phyloP scores from a whole-genome alignment of 2,888 invertebrate species.

The Drosophila acutilabella region DNA sequence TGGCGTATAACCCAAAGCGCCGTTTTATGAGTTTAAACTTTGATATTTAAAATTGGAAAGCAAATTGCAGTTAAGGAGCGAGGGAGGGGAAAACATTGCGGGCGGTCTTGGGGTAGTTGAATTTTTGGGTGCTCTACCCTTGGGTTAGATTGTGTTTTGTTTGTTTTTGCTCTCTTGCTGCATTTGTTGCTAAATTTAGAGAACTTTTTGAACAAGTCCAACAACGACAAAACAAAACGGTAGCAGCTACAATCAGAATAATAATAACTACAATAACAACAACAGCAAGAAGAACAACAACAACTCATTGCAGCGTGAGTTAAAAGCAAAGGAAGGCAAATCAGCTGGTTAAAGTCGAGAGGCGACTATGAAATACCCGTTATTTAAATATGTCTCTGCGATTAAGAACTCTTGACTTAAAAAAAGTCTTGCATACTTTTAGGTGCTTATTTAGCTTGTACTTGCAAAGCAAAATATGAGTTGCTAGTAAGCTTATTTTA shows the following conservation, averaged over 20 bases:
- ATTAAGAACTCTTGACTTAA: background rate
- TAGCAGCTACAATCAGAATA: constrained; percentile 55
- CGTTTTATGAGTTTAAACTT: constrained; percentile 66
- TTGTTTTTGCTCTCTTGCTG: constrained; percentile 30
- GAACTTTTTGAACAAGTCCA: constrained; percentile 56
- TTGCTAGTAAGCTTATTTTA: too few species aligned
- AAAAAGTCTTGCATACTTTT: too few species aligned
- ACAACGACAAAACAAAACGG: constrained; percentile 33
- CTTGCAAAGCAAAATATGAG: too few species aligned
- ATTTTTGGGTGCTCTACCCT: constrained; percentile 39
- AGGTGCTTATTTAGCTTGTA: too few species aligned
- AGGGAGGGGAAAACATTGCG: background rate
- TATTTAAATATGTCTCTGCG: background rate
- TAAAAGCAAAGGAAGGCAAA: constrained; percentile 20
- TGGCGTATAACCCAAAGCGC: constrained; percentile 28
- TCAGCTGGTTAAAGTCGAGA: background rate
- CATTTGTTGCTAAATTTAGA: constrained; percentile 67
- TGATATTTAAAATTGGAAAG: constrained; percentile 59
- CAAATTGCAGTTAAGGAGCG: background rate
- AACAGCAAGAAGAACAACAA: constrained; percentile 10
- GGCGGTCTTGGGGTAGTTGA: constrained; percentile 4
- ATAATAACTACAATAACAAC: constrained; percentile 56
- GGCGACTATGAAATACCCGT: background rate
- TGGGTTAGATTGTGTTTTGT: constrained; percentile 35
- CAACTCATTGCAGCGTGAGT: constrained; percentile 20